Conservation (phyloP, 2,113 vertebrate species). For the Nothoprocta perdicaria region DNA sequence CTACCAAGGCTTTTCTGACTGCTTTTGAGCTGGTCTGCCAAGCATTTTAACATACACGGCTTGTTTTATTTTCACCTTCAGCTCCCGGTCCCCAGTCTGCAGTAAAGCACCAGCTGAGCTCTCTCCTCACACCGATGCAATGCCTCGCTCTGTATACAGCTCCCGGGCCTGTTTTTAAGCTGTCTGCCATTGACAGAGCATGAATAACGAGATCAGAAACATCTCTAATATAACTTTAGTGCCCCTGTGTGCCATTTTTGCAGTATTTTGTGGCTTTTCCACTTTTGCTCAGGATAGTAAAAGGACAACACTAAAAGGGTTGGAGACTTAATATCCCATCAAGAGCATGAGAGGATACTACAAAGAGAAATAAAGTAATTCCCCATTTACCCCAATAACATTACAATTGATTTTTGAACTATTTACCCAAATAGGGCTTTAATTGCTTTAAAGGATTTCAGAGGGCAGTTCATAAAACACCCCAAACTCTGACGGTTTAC, state of each 20-base stretch:
- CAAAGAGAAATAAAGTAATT: conserved; percentile 44
- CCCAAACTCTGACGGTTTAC: neutral
- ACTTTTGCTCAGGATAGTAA: conserved; percentile 57
- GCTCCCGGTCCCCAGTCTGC: conserved; percentile 3
- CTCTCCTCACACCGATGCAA: conserved; percentile 23
- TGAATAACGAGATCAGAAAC: conserved; percentile 68
- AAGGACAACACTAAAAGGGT: conserved; percentile 43
- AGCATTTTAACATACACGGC: neutral
- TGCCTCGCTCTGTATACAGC: conserved; percentile 14
- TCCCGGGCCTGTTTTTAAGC: conserved; percentile 59
- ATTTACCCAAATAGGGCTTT: conserved; percentile 1
- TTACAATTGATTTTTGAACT: conserved; percentile 43
- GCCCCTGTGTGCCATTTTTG: conserved; percentile 49
- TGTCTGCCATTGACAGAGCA: conserved; percentile 55
- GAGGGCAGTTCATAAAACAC: conserved; percentile 13
- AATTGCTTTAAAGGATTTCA: conserved; percentile 53
- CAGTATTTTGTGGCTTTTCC: conserved; percentile 65
- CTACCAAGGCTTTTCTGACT: neutral
- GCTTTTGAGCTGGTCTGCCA: neutral
- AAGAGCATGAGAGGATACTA: neutral
- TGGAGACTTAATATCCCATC: conserved; percentile 10
- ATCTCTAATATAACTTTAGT: conserved; percentile 56
- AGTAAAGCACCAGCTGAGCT: conserved; percentile 61
- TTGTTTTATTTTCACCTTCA: conserved; percentile 31
- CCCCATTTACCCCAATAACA: conserved; percentile 45